A percentile compares a stretch with the other conserved stretches of the same genome.
These are phyloP conservation scores for Drosophila neotestacea DNA, from an alignment of 2,888 invertebrate species.

Conservation along the genomic window DNA sequence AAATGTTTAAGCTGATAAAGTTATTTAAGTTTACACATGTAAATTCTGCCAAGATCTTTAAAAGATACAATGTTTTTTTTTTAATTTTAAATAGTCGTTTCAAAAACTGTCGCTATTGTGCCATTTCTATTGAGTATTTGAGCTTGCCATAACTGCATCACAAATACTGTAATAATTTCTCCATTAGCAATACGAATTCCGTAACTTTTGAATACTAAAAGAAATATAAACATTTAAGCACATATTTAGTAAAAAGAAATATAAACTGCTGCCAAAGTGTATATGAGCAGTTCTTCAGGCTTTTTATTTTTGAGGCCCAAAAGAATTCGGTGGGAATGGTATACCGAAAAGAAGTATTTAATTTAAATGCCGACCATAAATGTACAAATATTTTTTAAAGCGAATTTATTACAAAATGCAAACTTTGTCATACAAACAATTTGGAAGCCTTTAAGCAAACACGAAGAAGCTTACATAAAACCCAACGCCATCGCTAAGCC, in stretches of 20 bases:
- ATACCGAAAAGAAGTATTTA: constrained; percentile 54
- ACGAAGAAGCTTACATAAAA: constrained; percentile 51
- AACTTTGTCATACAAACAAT: constrained; percentile 75
- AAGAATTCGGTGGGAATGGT: constrained; percentile 1
- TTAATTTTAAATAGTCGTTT: too few species aligned
- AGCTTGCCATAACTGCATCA: neutral
- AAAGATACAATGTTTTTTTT: too few species aligned
- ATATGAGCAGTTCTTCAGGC: neutral
- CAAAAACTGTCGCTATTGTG: neutral
- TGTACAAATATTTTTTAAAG: constrained; percentile 62
- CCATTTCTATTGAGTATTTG: neutral
- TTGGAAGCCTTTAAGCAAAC: constrained; percentile 58
- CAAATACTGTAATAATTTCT: neutral
- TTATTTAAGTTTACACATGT: too few species aligned
- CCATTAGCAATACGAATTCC: neutral
- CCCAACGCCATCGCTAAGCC: constrained; percentile 21
- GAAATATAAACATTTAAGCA: neutral
- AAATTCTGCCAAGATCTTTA: too few species aligned
- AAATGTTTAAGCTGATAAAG: too few species aligned
- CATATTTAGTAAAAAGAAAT: constrained; percentile 4
- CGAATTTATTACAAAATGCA: constrained; percentile 68
- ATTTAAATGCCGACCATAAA: constrained; percentile 68
- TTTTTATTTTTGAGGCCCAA: neutral
- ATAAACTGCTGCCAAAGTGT: neutral
- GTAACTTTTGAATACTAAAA: neutral